Evolutionary conservation across 2,888 invertebrate genomes (phyloP).

Genomic region (Caenorhabditis sp.): DNA sequence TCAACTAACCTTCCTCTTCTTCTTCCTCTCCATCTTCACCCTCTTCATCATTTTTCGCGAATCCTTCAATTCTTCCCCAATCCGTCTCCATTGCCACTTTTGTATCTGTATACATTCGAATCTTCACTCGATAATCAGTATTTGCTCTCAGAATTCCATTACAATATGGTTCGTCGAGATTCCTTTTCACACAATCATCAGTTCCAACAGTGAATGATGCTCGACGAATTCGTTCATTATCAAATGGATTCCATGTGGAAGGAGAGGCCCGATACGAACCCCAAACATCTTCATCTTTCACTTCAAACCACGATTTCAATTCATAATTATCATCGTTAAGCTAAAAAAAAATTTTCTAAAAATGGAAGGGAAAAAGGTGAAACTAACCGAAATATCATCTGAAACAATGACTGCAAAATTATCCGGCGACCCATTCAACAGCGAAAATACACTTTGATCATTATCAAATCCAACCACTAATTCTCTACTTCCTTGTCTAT

Average conservation of each 20-base stretch:
- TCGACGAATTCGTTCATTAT: conserved; percentile 38
- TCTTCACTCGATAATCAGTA: conserved; percentile 64
- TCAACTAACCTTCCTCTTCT: conserved; percentile 19
- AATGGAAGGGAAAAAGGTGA: too few species aligned
- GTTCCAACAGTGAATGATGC: conserved; percentile 65
- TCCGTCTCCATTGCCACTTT: conserved; percentile 69
- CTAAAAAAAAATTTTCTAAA: conserved; percentile 30
- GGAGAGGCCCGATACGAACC: conserved; percentile 59
- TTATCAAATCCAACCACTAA: conserved; percentile 64
- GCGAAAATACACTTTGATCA: conserved; percentile 61
- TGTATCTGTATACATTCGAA: conserved; percentile 65
- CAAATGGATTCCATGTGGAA: conserved; percentile 64
- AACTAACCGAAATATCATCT: conserved; percentile 56
- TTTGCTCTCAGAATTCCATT: conserved; percentile 65
- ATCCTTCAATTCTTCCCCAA: conserved; percentile 64
- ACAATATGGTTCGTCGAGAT: conserved; percentile 68
- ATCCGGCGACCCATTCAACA: conserved; percentile 64
- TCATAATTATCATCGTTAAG: conserved; percentile 66
- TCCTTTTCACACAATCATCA: conserved; percentile 64
- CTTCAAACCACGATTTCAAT: conserved; percentile 66
- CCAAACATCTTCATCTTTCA: conserved; percentile 63
- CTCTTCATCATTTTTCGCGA: conserved; percentile 34
- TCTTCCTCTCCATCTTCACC: conserved; percentile 49
- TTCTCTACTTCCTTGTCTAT: conserved; percentile 65
- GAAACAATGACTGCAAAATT: conserved; percentile 68